Conservation (phyloP, 2,888 invertebrate genomes). For the Melanostoma mellinum region DNA sequence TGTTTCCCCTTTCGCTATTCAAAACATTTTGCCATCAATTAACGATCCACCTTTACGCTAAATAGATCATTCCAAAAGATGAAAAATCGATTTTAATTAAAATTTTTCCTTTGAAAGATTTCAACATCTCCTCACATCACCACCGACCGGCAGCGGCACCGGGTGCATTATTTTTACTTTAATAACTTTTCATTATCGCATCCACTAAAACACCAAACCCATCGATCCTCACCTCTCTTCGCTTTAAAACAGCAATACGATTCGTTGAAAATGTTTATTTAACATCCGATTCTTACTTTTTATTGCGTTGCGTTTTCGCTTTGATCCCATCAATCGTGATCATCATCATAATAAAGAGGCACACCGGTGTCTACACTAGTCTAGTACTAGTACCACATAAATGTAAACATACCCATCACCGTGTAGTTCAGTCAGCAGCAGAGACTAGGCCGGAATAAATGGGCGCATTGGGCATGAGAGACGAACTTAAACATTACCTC, state of each 20-base stretch:
- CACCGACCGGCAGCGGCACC: too few species aligned
- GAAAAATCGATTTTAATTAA: too few species aligned
- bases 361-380: slow-evolving; percentile 45
- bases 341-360: slow-evolving; percentile 71
- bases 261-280: slow-evolving; percentile 59
- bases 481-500: slow-evolving; percentile 3
- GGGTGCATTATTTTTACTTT: slow-evolving; percentile 5
- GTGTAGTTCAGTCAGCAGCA: neutral
- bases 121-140: neutral
- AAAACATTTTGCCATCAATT: too few species aligned
- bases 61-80: too few species aligned
- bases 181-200: slow-evolving; percentile 10
- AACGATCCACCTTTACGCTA: too few species aligned
- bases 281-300: slow-evolving; percentile 69
- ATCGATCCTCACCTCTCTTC: slow-evolving; percentile 44
- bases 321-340: slow-evolving; percentile 72
- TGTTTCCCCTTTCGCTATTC: too few species aligned
- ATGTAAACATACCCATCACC: slow-evolving; percentile 64
- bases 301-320: slow-evolving; percentile 65
- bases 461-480: neutral
- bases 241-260: slow-evolving; percentile 21
- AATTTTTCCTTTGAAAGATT: neutral
- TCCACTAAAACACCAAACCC: slow-evolving; percentile 36
- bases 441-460: neutral
- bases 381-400: slow-evolving; percentile 36